phyloP scores from a whole-genome alignment of 2,797 vertebrate species.

The Australoheros facetus region DNA sequence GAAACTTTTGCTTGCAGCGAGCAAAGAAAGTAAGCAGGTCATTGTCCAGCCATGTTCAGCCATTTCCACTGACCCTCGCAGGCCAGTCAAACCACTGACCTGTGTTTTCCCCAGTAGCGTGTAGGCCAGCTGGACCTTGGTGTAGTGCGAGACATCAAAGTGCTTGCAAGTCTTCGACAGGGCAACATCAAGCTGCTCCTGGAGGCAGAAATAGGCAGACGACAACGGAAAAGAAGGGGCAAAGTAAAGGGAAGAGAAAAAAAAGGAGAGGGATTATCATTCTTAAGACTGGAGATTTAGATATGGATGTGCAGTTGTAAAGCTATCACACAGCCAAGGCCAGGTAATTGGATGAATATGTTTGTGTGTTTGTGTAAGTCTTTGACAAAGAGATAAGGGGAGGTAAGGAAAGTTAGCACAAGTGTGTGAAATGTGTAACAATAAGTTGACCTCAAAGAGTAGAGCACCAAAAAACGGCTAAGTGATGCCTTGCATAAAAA shows the following conservation, averaged over 20 bases:
- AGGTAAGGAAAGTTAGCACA: conserved; percentile 6
- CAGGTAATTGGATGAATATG: conserved; percentile 33
- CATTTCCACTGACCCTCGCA: background rate
- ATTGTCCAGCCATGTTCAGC: background rate
- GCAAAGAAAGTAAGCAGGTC: background rate
- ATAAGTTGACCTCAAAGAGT: conserved; percentile 19
- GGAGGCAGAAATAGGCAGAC: conserved; percentile 53
- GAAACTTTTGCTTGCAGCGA: background rate
- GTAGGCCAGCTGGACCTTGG: conserved; percentile 96
- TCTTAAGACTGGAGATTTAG: conserved; percentile 52
- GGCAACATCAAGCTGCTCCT: conserved; percentile 97
- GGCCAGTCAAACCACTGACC: conserved; percentile 78
- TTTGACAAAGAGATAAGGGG: conserved; percentile 33
- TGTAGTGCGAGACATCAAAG: conserved; percentile 96
- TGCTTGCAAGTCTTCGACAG: conserved; percentile 99
- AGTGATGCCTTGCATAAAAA: conserved; percentile 5
- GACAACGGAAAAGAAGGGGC: conserved; percentile 12
- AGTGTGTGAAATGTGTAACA: conserved; percentile 27
- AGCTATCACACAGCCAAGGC: conserved; percentile 38
- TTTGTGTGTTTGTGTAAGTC: background rate
- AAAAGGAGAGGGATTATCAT: conserved; percentile 51
- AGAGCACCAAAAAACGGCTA: conserved; percentile 27
- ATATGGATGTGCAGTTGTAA: conserved; percentile 42
- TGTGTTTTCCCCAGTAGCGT: conserved; percentile 98
- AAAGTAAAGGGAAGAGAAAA: conserved; percentile 16